These are phyloP conservation scores for Tapirus terrestris DNA, from an alignment of 2,113 vertebrate species.

Conservation along the genomic window DNA sequence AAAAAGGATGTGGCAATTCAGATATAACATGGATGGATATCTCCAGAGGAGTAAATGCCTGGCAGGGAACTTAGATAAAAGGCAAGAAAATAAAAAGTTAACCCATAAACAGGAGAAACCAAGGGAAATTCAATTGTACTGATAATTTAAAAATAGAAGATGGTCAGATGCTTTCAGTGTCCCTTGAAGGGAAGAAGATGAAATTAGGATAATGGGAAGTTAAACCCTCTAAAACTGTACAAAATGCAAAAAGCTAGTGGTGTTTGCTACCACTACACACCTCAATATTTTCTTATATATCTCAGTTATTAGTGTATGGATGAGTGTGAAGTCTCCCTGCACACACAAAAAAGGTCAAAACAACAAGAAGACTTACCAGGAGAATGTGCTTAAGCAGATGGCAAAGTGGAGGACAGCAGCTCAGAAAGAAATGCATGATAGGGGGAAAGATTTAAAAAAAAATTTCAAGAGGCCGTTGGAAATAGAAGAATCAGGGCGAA, in stretches of 20 bases:
- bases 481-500: neutral
- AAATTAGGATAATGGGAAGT: neutral
- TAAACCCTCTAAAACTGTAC: neutral
- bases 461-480: neutral
- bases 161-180: neutral
- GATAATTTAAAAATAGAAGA: neutral
- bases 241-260: neutral
- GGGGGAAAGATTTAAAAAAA: neutral
- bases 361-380: neutral
- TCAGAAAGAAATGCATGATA: neutral
- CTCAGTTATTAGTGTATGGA: neutral
- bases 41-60: neutral
- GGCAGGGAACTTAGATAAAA: neutral
- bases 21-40: neutral
- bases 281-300: neutral
- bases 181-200: neutral
- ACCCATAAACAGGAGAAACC: neutral
- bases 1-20: neutral
- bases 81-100: neutral
- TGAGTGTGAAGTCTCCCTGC: neutral
- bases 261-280: neutral
- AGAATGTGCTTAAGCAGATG: neutral
- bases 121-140: neutral
- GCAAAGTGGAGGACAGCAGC: fast-evolving
- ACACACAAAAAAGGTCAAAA: neutral